These are phyloP conservation scores for Hypercompe scribonia DNA, from an alignment of 2,888 invertebrate species.

Conservation along the genomic window DNA sequence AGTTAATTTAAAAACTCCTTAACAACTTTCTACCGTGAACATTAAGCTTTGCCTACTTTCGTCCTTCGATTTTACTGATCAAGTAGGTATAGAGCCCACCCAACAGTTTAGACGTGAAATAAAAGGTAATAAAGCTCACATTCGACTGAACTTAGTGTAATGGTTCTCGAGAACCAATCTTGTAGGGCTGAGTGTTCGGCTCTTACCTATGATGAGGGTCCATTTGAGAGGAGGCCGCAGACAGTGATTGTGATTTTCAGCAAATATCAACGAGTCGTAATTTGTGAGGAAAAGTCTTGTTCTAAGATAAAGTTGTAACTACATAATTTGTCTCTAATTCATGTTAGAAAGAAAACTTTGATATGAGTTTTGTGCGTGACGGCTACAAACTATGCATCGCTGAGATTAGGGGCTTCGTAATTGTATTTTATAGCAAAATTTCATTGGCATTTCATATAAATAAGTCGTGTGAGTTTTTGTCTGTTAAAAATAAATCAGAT, in stretches of 20 bases:
- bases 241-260: neutral
- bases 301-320: neutral
- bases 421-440: too few relatives aligned
- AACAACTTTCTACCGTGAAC: constrained; percentile 2
- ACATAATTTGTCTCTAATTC: neutral
- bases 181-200: constrained; percentile 73
- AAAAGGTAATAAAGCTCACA: constrained; percentile 74
- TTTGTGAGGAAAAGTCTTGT: neutral
- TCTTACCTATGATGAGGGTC: constrained; percentile 57
- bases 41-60: constrained; percentile 3
- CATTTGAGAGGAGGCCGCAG: constrained; percentile 43
- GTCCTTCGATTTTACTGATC: constrained; percentile 1
- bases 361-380: neutral
- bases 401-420: too few relatives aligned
- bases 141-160: constrained; percentile 73
- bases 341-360: neutral
- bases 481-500: too few relatives aligned
- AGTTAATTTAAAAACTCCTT: constrained; percentile 16
- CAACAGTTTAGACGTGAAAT: constrained; percentile 44
- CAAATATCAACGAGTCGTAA: neutral
- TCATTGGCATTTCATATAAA: too few relatives aligned
- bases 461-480: too few relatives aligned
- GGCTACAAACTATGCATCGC: too few relatives aligned
- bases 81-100: neutral
- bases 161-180: constrained; percentile 82